Evolutionary conservation across 2,888 invertebrate genomes (phyloP).

Genomic region (Harpalus rubripes): DNA sequence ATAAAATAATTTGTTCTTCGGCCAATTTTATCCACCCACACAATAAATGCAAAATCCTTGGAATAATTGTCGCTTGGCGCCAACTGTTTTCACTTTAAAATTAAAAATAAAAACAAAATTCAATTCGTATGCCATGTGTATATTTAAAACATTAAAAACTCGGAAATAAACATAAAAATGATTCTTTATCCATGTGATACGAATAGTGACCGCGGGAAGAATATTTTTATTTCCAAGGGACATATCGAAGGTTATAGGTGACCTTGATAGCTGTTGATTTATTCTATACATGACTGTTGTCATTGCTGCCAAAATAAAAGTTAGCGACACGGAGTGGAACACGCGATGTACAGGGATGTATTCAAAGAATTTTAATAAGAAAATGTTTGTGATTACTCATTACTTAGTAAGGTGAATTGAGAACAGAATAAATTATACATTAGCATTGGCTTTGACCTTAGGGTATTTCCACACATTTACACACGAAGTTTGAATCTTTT

Average conservation of each 20-base stretch:
- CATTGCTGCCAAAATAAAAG: conserved; percentile 58
- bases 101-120: conserved; percentile 18
- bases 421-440: background rate
- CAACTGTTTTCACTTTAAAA: conserved; percentile 9
- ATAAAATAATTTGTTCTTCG: conserved; percentile 11
- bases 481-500: no score
- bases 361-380: background rate
- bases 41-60: conserved; percentile 27
- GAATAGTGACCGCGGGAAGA: conserved; percentile 11
- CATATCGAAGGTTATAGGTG: conserved; percentile 59
- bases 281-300: conserved; percentile 60
- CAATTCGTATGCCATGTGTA: background rate
- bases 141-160: conserved; percentile 8
- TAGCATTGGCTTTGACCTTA: no score
- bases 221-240: conserved; percentile 57
- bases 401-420: background rate
- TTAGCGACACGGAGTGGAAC: background rate
- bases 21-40: conserved; percentile 30
- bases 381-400: background rate
- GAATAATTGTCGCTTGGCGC: background rate
- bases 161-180: conserved; percentile 57
- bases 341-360: conserved; percentile 11
- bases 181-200: conserved; percentile 21
- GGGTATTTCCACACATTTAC: background rate
- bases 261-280: conserved; percentile 61